These are phyloP conservation scores for Champsocephalus esox DNA, from an alignment of 2,797 vertebrate genomes.

Conservation along the genomic window DNA sequence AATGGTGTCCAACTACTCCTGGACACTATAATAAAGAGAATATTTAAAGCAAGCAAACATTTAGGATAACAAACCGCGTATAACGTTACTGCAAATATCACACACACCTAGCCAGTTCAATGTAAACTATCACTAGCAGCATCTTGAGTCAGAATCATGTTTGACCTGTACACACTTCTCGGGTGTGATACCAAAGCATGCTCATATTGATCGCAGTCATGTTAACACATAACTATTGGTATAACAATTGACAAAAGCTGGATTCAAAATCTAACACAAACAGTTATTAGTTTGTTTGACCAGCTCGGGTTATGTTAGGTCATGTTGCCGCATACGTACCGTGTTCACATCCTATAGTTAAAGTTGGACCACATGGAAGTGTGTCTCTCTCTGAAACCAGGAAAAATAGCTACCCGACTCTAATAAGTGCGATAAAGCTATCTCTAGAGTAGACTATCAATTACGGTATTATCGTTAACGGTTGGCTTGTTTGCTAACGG, in stretches of 20 bases:
- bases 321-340: neutral
- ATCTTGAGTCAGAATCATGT: neutral
- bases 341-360: neutral
- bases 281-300: slow-evolving; percentile 16
- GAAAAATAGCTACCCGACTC: neutral
- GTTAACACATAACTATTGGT: neutral
- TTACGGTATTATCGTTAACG: neutral
- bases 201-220: rapidly evolving
- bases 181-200: neutral
- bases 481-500: slow-evolving; percentile 60
- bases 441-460: neutral
- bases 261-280: neutral
- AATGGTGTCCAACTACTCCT: neutral
- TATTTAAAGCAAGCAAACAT: neutral
- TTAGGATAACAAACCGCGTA: neutral
- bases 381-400: neutral
- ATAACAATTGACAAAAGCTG: neutral
- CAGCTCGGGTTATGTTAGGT: neutral
- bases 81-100: neutral
- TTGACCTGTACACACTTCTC: too few species aligned
- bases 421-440: neutral
- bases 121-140: neutral
- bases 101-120: neutral
- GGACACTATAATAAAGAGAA: neutral
- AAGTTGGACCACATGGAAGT: neutral